Percentiles rank a stretch among this genome's conserved stretches.
Evolutionary conservation across 92 coral and sea anemone genomes (phyloP).

Genomic region (Palythoa heliodiscus): DNA sequence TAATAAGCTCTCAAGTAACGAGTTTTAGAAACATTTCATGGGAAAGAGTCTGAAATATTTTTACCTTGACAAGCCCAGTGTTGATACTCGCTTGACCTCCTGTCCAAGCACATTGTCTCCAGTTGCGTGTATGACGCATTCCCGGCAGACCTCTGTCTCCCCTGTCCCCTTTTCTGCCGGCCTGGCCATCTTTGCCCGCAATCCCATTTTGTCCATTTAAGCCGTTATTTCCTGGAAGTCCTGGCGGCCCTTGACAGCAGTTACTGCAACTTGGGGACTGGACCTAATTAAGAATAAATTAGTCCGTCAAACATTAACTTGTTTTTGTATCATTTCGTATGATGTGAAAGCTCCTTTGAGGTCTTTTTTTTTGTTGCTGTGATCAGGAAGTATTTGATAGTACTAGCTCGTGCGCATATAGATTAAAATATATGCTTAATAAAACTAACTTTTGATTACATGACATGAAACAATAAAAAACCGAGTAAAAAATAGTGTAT

Average conservation of each 20-base stretch:
- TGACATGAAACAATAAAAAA: too few species aligned
- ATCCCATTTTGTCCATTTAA: neutral
- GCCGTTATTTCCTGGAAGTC: neutral
- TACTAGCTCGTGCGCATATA: too few species aligned
- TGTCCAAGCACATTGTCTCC: constrained; percentile 2
- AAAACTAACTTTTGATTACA: too few species aligned
- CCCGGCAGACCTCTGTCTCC: constrained; percentile 2
- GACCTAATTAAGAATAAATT: neutral
- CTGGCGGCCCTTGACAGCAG: constrained; percentile 10
- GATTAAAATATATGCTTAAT: too few species aligned
- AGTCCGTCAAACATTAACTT: too few species aligned
- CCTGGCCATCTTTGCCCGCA: neutral
- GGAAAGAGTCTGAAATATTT: too few species aligned
- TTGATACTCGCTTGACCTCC: neutral
- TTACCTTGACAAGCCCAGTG: constrained; percentile 14
- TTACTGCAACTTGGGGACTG: neutral
- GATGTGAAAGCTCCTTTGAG: too few species aligned
- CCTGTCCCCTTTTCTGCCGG: neutral
- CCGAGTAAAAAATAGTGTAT: too few species aligned
- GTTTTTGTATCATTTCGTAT: neutral
- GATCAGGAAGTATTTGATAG: too few species aligned
- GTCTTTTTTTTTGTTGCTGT: too few species aligned
- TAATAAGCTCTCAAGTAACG: too few species aligned
- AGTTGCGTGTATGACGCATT: neutral
- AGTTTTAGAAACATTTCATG: too few species aligned